Evolutionary conservation across 2,888 invertebrate genomes (phyloP).

Genomic region (Calameuta idolon): DNA sequence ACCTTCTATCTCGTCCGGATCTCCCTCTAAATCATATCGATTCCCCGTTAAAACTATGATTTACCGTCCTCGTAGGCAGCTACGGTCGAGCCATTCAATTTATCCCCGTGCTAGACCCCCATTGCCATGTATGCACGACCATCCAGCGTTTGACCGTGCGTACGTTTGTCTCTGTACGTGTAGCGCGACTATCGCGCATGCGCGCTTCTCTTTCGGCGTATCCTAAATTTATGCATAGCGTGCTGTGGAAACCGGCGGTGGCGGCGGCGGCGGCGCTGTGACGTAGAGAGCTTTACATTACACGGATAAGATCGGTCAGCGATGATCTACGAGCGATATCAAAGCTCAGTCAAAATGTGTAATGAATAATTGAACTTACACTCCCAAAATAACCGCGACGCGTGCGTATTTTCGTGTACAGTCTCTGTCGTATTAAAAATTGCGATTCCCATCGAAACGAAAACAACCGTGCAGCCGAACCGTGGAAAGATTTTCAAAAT

Average conservation of each 20-base stretch:
- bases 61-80: slow-evolving; percentile 33
- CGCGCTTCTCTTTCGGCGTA: neutral
- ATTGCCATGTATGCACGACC: neutral
- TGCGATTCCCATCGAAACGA: neutral
- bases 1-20: slow-evolving; percentile 29
- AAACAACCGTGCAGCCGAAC: neutral
- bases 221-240: slow-evolving; percentile 5
- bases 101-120: neutral
- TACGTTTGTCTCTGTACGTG: neutral
- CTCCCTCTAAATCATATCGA: slow-evolving; percentile 51
- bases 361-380: neutral
- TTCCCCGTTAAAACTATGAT: slow-evolving; percentile 55
- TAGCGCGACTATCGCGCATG: neutral
- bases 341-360: neutral
- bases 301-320: slow-evolving; percentile 9
- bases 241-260: neutral
- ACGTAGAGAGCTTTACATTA: slow-evolving; percentile 1
- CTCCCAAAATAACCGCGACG: neutral
- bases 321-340: slow-evolving; percentile 10
- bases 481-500: neutral
- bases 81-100: neutral
- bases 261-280: neutral
- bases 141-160: neutral
- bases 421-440: neutral
- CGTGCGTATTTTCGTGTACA: neutral